Conservation (phyloP, 2,797 vertebrate genomes). For the Lagodon rhomboides region DNA sequence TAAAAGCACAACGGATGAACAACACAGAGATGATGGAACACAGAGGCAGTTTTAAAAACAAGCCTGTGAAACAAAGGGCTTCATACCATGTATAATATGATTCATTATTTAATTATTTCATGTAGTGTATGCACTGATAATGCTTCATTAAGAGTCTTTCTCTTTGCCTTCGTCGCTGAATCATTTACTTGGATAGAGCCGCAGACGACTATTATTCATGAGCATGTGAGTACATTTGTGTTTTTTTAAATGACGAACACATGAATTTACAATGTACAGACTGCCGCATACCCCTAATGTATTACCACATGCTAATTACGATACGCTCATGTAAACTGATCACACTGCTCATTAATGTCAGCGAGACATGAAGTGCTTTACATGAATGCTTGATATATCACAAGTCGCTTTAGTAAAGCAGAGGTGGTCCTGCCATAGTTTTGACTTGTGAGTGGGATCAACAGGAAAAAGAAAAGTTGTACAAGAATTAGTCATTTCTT, state of each 20-base stretch:
- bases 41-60: neutral
- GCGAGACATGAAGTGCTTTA: neutral
- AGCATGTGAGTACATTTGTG: neutral
- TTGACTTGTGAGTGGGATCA: neutral
- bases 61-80: neutral
- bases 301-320: neutral
- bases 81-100: neutral
- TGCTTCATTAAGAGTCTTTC: neutral
- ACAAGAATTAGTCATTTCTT: neutral
- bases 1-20: neutral
- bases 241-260: neutral
- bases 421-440: neutral
- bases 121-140: neutral
- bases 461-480: neutral
- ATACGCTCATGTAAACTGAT: neutral
- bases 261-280: neutral
- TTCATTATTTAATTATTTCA: neutral
- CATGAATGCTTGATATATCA: neutral
- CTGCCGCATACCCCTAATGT: neutral
- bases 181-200: conserved; percentile 5
- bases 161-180: conserved; percentile 1
- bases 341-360: neutral
- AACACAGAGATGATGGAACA: neutral
- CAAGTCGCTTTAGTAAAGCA: neutral
- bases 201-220: conserved; percentile 8